Base-by-base conservation (phyloP, 2,113 vertebrate species). In the Shinisaurus crocodilurus region DNA sequence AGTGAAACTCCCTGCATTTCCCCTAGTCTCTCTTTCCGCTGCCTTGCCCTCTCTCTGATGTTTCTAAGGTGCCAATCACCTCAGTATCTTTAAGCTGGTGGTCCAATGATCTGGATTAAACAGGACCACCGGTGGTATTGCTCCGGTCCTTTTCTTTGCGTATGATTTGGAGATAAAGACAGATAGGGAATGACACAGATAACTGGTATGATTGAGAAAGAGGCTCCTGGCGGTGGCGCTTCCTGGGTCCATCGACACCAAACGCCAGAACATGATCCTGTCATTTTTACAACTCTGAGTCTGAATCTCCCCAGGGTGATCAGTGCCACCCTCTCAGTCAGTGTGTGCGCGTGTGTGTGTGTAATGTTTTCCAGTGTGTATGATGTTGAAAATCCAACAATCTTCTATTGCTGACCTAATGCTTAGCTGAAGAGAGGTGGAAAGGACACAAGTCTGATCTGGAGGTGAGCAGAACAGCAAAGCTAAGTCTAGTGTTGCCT, bases 281-380 rank as follows among this genome's bases (percentile, higher is more conserved):
- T 94, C 91, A 94, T 93, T 94, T 92, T 94, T 94, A 95, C 93
- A 96, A 92, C 87, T n/a, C n/a, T n/a, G n/a, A n/a, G n/a, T 95
- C 87, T 86, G 88, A 92, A 92, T 86, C 92, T 94, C 86, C 48
- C 91, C 8, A 2, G 91, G 94, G 93, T 94, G 95, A 92, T 93
- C 93, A 91, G 89, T 94, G 93, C 93, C 95, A 95, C 82, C 67
- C 84, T 84, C 90, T 82, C 91, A 72, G 92, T 34, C n/a, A 25
- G 15, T 40, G 57, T 40, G 18, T 43, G 23, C 12, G 16, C n/a
- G 2, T 45, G 25, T 15, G 18, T 29, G 1, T 81, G 1, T 50
- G 10, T 25, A 10, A 18, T 74, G 85, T n/a, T 20, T 34, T 8
- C 20, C 20, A 54, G 9, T 2, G 12, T 29, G 89, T 92, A 88